Evolutionary conservation across 2,113 vertebrate species (phyloP), one percentile per base, ranked within the genome.

Genomic region (Struthidea cinerea): DNA sequence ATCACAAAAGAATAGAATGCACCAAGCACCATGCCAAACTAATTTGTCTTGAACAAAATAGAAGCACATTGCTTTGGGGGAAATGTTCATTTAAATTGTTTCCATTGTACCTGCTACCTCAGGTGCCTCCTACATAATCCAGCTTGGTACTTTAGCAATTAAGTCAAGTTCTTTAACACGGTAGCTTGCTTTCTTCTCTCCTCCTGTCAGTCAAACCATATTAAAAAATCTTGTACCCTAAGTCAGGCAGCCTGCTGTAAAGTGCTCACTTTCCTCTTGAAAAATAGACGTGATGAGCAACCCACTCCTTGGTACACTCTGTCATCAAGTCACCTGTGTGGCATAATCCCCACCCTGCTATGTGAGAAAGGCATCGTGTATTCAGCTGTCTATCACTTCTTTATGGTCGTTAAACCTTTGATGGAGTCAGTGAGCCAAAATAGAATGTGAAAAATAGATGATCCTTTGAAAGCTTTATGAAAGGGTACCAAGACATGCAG

Each of bases 381-480:
- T 90, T 91, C 71, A 83, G 33, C 57, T 87, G 88, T 61, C 80
- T 75, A 30, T 93, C 87, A 87, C 39, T 84, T 77, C 75, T 94
- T 83, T 76, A 42, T 75, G 73, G 39, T 78, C 7, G 0, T 80
- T 90, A 88, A 94, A 81, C 50, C 63, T 87, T 56, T 85, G 84
- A 83, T 68, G 60, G 91, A 90, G 80, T 41, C 75, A 87, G 46
- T 47, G 78, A 95, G 64, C 74, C 75, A 94, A 90, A 95, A 91
- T n/a, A 87, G 56, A 83, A 92, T 6, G 70, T 94, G 84, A 88
- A 94, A 69, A 93, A 94, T 27, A 49, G 55, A 67, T 33, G 22
- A 70, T 81, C 59, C 41, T 84, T 90, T 87, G 39, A 92, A 93
- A 83, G 39, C 59, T 70, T 82, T 85, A 47, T 91, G 37, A 84